Evolutionary conservation across 1,140 invertebrate genomes (phyloP).

Genomic region (Drosophila orena): DNA sequence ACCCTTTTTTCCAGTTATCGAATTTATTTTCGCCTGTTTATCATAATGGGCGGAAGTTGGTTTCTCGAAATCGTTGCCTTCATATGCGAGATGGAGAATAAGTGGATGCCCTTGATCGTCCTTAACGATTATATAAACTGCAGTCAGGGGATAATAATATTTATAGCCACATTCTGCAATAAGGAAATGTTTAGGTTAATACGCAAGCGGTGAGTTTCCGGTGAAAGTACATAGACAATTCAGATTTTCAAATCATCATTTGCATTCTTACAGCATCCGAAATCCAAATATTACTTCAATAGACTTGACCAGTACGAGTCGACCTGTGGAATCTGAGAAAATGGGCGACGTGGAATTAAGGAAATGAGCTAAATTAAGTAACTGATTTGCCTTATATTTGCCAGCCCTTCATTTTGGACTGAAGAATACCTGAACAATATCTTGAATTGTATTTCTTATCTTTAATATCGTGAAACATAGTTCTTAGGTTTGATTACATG

Average conservation of each 20-base stretch:
- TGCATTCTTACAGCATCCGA: conserved; percentile 2
- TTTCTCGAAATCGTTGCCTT: conserved; percentile 87
- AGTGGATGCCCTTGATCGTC: conserved; percentile 73
- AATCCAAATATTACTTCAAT: background rate
- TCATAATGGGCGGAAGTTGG: conserved; percentile 91
- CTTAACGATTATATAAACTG: conserved; percentile 79
- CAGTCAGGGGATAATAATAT: conserved; percentile 86
- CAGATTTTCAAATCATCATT: background rate
- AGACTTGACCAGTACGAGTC: background rate
- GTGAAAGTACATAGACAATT: too few relatives aligned
- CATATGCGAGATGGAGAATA: background rate
- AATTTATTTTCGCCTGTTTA: conserved; percentile 88
- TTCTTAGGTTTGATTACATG: conserved; percentile 27
- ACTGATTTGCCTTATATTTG: conserved; percentile 28
- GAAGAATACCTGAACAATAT: conserved; percentile 22
- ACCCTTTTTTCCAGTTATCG: conserved; percentile 86
- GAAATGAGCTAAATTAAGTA: background rate
- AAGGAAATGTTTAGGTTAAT: conserved; percentile 26
- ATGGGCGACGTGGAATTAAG: background rate
- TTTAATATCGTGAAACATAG: conserved; percentile 8
- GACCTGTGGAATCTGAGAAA: background rate
- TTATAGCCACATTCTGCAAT: conserved; percentile 86
- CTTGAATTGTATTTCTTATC: conserved; percentile 8
- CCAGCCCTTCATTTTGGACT: conserved; percentile 8
- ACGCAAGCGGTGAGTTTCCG: conserved; percentile 35